These are phyloP conservation scores for Hemithea aestivaria DNA, from an alignment of 2,888 invertebrate species.

Conservation along the genomic window DNA sequence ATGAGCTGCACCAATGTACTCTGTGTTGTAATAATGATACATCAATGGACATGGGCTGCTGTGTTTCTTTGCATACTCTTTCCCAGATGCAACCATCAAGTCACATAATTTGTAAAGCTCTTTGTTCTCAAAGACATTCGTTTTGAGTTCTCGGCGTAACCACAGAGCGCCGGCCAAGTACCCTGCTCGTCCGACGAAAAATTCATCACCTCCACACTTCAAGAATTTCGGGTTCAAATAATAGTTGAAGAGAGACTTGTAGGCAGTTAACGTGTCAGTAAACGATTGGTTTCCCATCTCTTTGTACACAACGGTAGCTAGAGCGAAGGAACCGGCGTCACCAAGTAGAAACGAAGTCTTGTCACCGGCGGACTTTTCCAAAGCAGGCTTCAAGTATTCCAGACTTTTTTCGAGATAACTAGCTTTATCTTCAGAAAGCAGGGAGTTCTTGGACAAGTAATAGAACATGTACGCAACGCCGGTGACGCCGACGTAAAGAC, in stretches of 20 bases:
- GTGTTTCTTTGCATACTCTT: conserved; percentile 80
- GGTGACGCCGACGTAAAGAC: conserved; percentile 83
- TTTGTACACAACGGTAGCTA: conserved; percentile 82
- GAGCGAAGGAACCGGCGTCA: conserved; percentile 86
- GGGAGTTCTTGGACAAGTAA: conserved; percentile 80
- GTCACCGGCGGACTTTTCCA: conserved; percentile 78
- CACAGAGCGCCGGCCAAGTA: conserved; percentile 88
- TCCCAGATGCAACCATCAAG: conserved; percentile 84
- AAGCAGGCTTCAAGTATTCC: conserved; percentile 81
- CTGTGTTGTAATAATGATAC: conserved; percentile 87
- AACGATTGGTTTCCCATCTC: conserved; percentile 64
- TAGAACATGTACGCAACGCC: conserved; percentile 89
- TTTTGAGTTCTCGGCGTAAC: conserved; percentile 80
- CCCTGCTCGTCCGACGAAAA: conserved; percentile 91
- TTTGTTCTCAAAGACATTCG: conserved; percentile 55
- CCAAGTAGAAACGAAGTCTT: conserved; percentile 88
- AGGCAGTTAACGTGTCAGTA: conserved; percentile 49
- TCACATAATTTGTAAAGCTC: conserved; percentile 83
- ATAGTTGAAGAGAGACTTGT: conserved; percentile 55
- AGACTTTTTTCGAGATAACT: conserved; percentile 78
- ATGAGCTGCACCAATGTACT: conserved; percentile 87
- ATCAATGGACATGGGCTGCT: conserved; percentile 84
- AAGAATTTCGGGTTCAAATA: conserved; percentile 73
- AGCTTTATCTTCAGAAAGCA: conserved; percentile 59
- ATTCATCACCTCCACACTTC: conserved; percentile 87